Percentiles rank a stretch among this genome's conserved stretches.
Conservation (phyloP, 2,113 vertebrate species). For the Cynoglossus semilaevis region DNA sequence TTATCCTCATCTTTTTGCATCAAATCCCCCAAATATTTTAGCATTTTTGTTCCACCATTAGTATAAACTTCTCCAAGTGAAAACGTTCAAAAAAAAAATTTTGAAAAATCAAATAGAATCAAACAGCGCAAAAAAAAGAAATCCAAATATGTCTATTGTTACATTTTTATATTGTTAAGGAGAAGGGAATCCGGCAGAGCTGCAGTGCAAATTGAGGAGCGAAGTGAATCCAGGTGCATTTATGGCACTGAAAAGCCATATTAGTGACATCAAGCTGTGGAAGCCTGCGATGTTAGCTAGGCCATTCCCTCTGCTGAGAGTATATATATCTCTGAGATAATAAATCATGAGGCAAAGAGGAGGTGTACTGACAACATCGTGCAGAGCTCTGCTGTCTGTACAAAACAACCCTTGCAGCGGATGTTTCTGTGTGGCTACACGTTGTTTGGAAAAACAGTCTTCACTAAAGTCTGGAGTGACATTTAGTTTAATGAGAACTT, state of each 20-base stretch:
- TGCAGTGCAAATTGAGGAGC: neutral
- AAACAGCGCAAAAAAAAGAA: no score
- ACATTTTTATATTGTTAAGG: no score
- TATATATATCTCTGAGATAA: constrained; percentile 33
- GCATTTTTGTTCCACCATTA: no score
- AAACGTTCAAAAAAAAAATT: no score
- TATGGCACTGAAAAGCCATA: constrained; percentile 7
- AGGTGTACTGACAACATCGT: constrained; percentile 12
- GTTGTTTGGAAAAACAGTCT: neutral
- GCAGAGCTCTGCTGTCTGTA: neutral
- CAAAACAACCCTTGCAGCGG: neutral
- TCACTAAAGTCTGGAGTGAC: neutral
- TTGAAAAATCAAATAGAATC: no score
- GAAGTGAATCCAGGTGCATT: constrained; percentile 12
- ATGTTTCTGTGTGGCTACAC: neutral
- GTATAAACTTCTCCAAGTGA: no score
- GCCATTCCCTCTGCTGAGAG: constrained; percentile 27
- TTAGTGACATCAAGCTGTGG: neutral
- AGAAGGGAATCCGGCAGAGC: no score
- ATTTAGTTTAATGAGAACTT: neutral
- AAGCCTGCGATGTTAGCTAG: constrained; percentile 35
- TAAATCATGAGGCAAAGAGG: constrained; percentile 39
- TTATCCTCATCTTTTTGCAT: neutral
- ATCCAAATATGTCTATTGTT: no score
- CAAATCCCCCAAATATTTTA: no score